Evolutionary conservation across 2,888 invertebrate species (phyloP).

Genomic region (Caenorhabditis macrosperma): DNA sequence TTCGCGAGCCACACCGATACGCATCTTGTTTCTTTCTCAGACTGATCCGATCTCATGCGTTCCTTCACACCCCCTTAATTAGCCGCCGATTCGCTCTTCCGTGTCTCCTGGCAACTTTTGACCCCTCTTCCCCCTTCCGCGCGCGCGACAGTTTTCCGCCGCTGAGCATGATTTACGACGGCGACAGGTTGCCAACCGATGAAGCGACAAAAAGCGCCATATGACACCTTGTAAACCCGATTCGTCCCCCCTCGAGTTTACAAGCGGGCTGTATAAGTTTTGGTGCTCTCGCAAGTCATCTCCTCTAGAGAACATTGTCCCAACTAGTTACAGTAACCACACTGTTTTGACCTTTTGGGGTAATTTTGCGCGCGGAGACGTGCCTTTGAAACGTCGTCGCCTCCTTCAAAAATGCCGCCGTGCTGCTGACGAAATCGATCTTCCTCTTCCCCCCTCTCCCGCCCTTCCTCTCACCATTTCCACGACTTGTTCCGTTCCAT

Average conservation of each 20-base stretch:
- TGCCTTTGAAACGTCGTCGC: conserved; percentile 11
- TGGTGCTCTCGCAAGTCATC: neutral
- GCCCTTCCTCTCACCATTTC: neutral
- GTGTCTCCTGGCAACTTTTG: neutral
- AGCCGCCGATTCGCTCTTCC: neutral
- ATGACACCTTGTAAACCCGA: conserved; percentile 37
- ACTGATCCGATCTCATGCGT: neutral
- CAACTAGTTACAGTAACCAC: neutral
- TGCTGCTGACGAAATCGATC: conserved; percentile 42
- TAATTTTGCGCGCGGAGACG: neutral
- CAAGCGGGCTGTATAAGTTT: conserved; percentile 12
- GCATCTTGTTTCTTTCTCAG: neutral
- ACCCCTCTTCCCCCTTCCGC: neutral
- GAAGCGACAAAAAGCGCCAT: conserved; percentile 13
- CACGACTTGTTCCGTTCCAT: neutral
- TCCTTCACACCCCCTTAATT: neutral
- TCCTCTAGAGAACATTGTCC: neutral
- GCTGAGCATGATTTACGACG: conserved; percentile 2
- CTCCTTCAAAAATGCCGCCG: conserved; percentile 4
- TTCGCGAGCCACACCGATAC: neutral
- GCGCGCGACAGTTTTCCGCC: neutral
- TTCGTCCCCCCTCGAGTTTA: neutral
- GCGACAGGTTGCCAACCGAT: conserved; percentile 10
- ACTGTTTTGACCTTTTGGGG: neutral
- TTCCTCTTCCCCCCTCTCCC: conserved; percentile 7